These are phyloP conservation scores for Liparis tanakae DNA, from an alignment of 2,797 vertebrate species.

Conservation along the genomic window DNA sequence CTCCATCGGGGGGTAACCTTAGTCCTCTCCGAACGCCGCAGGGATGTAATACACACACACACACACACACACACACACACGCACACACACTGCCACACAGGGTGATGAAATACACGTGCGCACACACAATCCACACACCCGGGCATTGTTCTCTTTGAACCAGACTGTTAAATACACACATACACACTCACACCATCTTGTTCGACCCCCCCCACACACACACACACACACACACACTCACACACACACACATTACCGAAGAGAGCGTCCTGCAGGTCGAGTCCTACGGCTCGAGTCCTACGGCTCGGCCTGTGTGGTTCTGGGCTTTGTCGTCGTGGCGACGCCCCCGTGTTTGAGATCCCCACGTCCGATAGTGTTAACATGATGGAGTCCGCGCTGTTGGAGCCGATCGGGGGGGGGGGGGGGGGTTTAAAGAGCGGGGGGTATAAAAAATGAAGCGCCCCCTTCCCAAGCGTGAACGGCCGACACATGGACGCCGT, in stretches of 20 bases:
- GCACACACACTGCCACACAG: conserved; percentile 68
- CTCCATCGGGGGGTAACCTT: conserved; percentile 91
- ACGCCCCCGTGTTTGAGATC: conserved; percentile 72
- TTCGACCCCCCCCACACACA: background rate
- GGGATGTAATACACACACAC: conserved; percentile 67
- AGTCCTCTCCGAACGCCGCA: conserved; percentile 79
- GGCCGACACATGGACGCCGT: conserved; percentile 71
- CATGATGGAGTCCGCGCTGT: conserved; percentile 71
- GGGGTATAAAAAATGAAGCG: background rate
- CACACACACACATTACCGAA: conserved; percentile 34
- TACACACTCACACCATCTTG: conserved; percentile 39
- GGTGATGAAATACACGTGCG: conserved; percentile 70
- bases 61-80: conserved; percentile 53
- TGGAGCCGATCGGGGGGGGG: background rate
- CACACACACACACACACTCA: conserved; percentile 16
- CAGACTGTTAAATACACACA: conserved; percentile 41
- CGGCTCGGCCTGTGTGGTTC: conserved; percentile 69
- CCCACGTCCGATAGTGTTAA: conserved; percentile 67
- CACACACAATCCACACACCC: conserved; percentile 48
- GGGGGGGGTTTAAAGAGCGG: background rate
- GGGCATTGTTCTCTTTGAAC: conserved; percentile 56
- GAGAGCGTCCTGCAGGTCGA: conserved; percentile 61
- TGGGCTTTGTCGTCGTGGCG: conserved; percentile 67
- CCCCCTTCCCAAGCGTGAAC: conserved; percentile 40
- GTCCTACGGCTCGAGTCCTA: conserved; percentile 45